Evolutionary conservation across 2,888 invertebrate genomes (phyloP), one percentile per base, ranked within the genome.

Genomic region (Lithophane leautieri): DNA sequence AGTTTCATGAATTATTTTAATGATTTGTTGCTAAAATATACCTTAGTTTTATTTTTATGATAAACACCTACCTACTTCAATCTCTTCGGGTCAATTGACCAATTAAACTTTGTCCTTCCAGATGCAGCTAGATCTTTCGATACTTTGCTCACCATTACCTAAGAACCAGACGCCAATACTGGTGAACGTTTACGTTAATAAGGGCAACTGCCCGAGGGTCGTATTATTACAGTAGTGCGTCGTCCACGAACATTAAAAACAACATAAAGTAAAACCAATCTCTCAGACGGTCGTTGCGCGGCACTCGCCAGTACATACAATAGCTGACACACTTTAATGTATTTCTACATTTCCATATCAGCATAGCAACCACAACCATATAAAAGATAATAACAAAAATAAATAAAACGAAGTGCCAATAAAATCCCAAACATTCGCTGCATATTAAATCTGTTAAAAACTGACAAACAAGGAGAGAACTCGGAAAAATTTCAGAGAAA

Each of bases 401-500:
- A 84, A 83, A 87, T 78, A 83, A 83, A 84, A 81, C 72, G 72
- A 83, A 83, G 70, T 84, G 78, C 69, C 74, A 79, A 88, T 86
- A 86, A 88, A 86, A 84, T 70, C 70, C 78, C 78, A 78, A 83
- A 85, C 79, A 78, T 78, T 70, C 67, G 70, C 19, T 67, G 78
- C 62, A 73, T 82, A 85, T 82, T 81, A 79, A 81, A 77, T 82
- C 70, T 79, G 85, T 78, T 78, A 82, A 81, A 86, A 82, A 69
- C 72, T 58, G 79, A 85, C 83, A 82, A 85, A 88, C 82, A 89
- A 87, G 83, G 81, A 80, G 77, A 76, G 79, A 84, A 89, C 75
- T 86, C 89, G 91, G 88, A 90, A 90, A 92, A 88, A 78, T 79
- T 78, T 61, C 73, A 84, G 74, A 85, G 84, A 88, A 87, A 88